These are phyloP conservation scores for Berghia stephanieae DNA, from an alignment of 1,140 invertebrate genomes.

Conservation along the genomic window DNA sequence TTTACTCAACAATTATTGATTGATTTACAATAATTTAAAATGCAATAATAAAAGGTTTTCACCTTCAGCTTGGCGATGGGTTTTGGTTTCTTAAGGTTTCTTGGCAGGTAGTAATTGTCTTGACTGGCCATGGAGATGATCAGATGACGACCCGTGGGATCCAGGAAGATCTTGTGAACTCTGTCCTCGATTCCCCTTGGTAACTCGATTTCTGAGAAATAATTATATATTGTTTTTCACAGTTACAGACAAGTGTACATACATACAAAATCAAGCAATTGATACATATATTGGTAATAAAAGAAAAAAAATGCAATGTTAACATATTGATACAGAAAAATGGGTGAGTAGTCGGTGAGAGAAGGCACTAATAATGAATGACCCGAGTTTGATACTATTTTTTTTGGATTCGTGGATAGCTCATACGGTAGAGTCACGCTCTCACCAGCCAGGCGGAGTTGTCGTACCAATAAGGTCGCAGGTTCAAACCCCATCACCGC, in stretches of 20 bases:
- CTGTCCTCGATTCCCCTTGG: slow-evolving; percentile 60
- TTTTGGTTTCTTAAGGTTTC: slow-evolving; percentile 75
- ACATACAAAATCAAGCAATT: not conserved
- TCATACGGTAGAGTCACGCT: too few species aligned
- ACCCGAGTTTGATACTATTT: too few species aligned
- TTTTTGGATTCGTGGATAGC: too few species aligned
- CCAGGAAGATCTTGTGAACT: slow-evolving; percentile 82
- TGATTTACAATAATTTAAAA: too few species aligned
- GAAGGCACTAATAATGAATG: too few species aligned
- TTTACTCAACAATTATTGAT: too few species aligned
- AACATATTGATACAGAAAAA: not conserved
- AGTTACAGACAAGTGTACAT: too few species aligned
- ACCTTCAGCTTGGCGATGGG: slow-evolving; percentile 68
- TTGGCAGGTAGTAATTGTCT: slow-evolving; percentile 83
- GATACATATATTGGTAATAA: not conserved
- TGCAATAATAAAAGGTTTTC: too few species aligned
- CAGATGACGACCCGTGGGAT: slow-evolving; percentile 86
- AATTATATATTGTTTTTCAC: not conserved
- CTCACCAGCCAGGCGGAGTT: too few species aligned
- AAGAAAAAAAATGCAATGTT: slow-evolving; percentile 14
- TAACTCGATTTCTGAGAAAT: slow-evolving; percentile 61
- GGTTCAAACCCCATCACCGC: too few species aligned
- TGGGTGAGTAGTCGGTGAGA: too few species aligned
- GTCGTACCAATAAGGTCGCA: too few species aligned
- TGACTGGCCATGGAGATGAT: slow-evolving; percentile 78